Percentiles rank a stretch among this genome's conserved stretches.
phyloP scores from a whole-genome alignment of 2,888 invertebrate genomes.

The Campoplex capitator region DNA sequence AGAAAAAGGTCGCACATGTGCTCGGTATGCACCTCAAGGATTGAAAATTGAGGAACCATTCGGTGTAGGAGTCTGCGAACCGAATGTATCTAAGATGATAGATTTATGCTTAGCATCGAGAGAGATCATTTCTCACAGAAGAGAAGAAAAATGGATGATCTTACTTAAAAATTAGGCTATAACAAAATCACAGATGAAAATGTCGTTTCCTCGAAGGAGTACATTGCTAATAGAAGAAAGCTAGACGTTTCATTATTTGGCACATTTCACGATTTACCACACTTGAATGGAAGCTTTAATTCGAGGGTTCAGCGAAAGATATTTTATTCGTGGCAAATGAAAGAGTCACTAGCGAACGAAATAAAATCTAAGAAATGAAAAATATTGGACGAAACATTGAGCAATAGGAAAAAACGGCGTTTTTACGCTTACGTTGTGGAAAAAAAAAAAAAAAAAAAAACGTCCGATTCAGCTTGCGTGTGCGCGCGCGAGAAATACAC shows the following conservation, averaged over 20 bases:
- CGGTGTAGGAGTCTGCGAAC: neutral
- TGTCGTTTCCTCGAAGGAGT: constrained; percentile 7
- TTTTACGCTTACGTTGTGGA: constrained; percentile 63
- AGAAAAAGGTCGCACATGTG: too few relatives aligned
- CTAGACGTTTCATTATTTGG: constrained; percentile 36
- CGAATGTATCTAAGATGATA: neutral
- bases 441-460: constrained; percentile 39
- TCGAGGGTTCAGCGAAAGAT: neutral
- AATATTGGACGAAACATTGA: neutral
- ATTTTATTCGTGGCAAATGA: neutral
- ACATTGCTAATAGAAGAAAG: constrained; percentile 30
- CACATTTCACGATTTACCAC: constrained; percentile 27
- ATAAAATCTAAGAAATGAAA: constrained; percentile 15
- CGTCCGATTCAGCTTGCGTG: constrained; percentile 51
- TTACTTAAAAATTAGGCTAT: neutral
- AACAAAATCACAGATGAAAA: neutral
- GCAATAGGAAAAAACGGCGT: constrained; percentile 27
- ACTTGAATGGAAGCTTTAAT: constrained; percentile 10
- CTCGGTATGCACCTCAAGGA: neutral
- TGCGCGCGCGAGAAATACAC: constrained; percentile 62
- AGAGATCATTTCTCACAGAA: neutral
- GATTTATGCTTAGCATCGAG: neutral
- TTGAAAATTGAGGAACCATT: neutral
- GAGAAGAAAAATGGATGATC: neutral
- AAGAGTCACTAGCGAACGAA: neutral